A percentile compares a stretch with the other conserved stretches of the same genome.
These are phyloP conservation scores for Excalfactoria chinensis DNA, from an alignment of 2,113 vertebrate species.

Conservation along the genomic window DNA sequence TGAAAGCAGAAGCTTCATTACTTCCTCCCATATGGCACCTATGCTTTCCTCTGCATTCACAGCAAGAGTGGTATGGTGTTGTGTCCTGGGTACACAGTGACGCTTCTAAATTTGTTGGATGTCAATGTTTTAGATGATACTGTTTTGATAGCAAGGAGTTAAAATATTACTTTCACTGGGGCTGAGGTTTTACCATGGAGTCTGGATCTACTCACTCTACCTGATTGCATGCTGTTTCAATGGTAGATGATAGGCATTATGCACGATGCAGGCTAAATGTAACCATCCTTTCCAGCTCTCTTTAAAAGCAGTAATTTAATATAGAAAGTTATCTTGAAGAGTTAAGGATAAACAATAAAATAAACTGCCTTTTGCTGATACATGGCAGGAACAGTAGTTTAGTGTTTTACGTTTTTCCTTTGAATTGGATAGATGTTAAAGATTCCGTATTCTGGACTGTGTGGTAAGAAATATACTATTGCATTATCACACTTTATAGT, in stretches of 20 bases:
- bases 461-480: background rate
- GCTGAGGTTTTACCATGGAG: background rate
- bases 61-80: background rate
- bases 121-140: background rate
- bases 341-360: background rate
- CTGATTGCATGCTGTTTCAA: background rate
- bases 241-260: background rate
- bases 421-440: background rate
- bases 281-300: background rate
- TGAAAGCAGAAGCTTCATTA: background rate
- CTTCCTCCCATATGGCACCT: background rate
- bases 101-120: background rate
- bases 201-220: background rate
- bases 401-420: fast-evolving
- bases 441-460: background rate
- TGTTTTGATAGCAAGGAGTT: background rate
- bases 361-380: background rate
- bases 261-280: background rate
- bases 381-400: fast-evolving
- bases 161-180: background rate
- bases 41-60: background rate
- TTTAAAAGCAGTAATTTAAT: background rate
- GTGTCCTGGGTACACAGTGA: background rate
- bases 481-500: background rate
- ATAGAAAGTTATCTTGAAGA: background rate